Evolutionary conservation across 2,113 vertebrate species (phyloP).

Genomic region (Elaphurus davidianus): DNA sequence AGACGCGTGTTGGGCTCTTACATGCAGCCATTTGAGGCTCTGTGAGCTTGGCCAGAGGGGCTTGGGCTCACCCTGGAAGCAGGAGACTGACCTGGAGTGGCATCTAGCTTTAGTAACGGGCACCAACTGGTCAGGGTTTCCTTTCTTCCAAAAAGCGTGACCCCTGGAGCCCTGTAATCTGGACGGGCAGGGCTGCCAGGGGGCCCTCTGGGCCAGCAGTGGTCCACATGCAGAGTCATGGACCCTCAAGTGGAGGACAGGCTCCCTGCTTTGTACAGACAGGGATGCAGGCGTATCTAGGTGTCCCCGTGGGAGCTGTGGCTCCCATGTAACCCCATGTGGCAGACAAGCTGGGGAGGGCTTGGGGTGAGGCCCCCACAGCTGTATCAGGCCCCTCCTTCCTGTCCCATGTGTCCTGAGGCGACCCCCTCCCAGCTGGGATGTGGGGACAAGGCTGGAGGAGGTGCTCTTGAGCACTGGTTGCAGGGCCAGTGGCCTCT

Average conservation of each 20-base stretch:
- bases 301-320: background rate
- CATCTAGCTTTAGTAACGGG: background rate
- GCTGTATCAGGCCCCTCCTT: background rate
- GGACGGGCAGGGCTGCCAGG: background rate
- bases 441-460: background rate
- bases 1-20: background rate
- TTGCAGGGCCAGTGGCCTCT: background rate
- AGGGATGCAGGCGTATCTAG: background rate
- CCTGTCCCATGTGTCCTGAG: background rate
- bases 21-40: background rate
- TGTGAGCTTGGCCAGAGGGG: background rate
- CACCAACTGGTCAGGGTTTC: background rate
- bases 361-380: background rate
- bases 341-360: background rate
- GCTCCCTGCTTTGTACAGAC: rapidly evolving
- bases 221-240: background rate
- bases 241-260: background rate
- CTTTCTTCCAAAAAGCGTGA: rapidly evolving
- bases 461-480: background rate
- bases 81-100: background rate
- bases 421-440: background rate
- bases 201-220: background rate
- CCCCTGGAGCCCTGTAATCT: background rate
- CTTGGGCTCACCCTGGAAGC: background rate
- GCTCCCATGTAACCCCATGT: background rate